phyloP scores from a whole-genome alignment of 2,113 vertebrate species.

The Labeo catla region DNA sequence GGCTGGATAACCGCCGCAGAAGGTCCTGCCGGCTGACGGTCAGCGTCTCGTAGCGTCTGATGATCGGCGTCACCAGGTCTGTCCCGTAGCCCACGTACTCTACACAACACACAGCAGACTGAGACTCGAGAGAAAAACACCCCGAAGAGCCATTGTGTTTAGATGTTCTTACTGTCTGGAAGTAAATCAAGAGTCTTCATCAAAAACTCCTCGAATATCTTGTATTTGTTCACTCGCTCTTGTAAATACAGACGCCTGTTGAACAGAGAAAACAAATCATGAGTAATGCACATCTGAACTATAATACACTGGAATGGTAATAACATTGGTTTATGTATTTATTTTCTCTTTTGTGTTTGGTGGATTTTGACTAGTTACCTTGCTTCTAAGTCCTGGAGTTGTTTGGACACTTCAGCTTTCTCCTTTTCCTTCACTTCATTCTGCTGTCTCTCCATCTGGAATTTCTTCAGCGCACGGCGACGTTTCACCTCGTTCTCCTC shows the following conservation, averaged over 20 bases:
- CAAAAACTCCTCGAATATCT: constrained; percentile 76
- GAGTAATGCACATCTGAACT: neutral
- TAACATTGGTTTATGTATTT: too few species aligned
- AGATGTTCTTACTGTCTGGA: constrained; percentile 69
- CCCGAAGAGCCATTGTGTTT: neutral
- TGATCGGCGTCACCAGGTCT: constrained; percentile 68
- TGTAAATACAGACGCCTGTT: constrained; percentile 73
- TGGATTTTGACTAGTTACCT: constrained; percentile 61
- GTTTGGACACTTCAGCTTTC: constrained; percentile 66
- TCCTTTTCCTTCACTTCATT: constrained; percentile 71
- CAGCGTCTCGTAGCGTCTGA: constrained; percentile 71
- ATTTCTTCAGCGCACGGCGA: constrained; percentile 68
- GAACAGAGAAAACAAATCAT: neutral
- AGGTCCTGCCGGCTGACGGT: constrained; percentile 71
- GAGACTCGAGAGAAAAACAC: neutral
- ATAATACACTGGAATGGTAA: neutral
- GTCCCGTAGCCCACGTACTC: constrained; percentile 62
- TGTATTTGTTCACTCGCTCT: constrained; percentile 69
- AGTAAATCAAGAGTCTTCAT: constrained; percentile 73
- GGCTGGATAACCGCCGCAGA: constrained; percentile 64
- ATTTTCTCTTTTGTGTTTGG: too few species aligned
- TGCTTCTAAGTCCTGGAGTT: constrained; percentile 66
- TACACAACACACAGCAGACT: neutral
- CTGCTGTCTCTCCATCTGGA: constrained; percentile 63
- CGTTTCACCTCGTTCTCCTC: constrained; percentile 73